A percentile compares a stretch with the other conserved stretches of the same genome.
Conservation (phyloP, 2,113 vertebrate genomes). For the Rutilus rutilus region DNA sequence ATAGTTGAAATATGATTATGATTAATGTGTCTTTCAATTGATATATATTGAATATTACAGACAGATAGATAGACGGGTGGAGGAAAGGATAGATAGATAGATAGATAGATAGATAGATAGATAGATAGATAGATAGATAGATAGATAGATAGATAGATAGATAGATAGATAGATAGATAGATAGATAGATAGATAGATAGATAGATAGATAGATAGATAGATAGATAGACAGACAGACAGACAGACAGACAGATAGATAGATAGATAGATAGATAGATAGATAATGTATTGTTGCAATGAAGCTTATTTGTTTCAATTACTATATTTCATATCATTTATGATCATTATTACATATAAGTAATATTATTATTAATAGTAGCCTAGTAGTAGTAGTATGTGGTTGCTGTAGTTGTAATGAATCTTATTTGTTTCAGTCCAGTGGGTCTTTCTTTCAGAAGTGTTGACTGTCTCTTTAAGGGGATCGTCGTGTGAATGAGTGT, state of each 20-base stretch:
- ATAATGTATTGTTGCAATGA: too few relatives aligned
- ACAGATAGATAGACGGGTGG: too few relatives aligned
- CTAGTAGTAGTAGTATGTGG: background rate
- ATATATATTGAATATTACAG: too few relatives aligned
- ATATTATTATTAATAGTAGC: too few relatives aligned
- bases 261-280: background rate
- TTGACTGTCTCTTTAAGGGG: constrained; percentile 64
- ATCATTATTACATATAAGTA: too few relatives aligned
- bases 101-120: background rate
- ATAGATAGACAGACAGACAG: background rate
- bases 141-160: background rate
- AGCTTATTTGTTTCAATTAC: too few relatives aligned
- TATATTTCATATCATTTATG: too few relatives aligned
- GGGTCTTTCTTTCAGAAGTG: background rate
- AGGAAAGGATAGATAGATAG: too few relatives aligned
- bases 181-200: background rate
- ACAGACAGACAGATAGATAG: background rate
- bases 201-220: background rate
- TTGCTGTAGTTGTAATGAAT: background rate
- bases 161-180: background rate
- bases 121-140: background rate
- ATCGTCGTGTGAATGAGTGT: constrained; percentile 48
- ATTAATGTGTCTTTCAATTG: background rate
- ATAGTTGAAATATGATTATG: background rate
- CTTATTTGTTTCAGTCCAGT: background rate